Evolutionary conservation across 2,888 invertebrate species (phyloP).

Genomic region (Pyrochroa serraticornis): DNA sequence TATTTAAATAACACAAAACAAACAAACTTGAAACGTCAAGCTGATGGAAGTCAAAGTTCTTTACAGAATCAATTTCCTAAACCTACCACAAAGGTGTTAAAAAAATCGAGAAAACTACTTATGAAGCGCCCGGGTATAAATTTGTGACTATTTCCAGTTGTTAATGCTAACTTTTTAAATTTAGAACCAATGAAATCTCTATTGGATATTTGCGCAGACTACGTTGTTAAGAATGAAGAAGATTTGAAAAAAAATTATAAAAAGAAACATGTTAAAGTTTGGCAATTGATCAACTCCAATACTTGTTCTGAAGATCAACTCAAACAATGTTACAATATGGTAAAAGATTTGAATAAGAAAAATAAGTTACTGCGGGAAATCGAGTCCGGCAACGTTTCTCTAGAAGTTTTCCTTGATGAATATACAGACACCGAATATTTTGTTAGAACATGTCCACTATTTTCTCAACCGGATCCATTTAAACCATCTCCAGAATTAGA

Average conservation of each 20-base stretch:
- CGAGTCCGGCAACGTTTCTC: conserved; percentile 48
- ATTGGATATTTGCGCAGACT: conserved; percentile 49
- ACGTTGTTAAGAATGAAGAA: conserved; percentile 45
- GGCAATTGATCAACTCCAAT: conserved; percentile 50
- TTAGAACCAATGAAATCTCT: conserved; percentile 35
- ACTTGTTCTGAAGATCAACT: conserved; percentile 32
- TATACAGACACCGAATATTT: conserved; percentile 49
- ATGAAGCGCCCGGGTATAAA: not conserved
- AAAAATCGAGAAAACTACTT: conserved; percentile 1
- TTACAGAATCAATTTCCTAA: too few relatives aligned
- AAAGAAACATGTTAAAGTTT: conserved; percentile 46
- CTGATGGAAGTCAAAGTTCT: not conserved
- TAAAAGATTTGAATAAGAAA: conserved; percentile 53
- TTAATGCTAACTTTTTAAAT: not conserved
- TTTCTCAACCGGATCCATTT: conserved; percentile 42
- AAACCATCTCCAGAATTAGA: conserved; percentile 21
- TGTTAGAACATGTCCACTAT: conserved; percentile 46
- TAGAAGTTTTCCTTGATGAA: conserved; percentile 47
- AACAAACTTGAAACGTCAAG: not conserved
- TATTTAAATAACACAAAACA: conserved; percentile 29
- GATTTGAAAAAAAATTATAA: conserved; percentile 45
- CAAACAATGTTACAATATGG: conserved; percentile 44
- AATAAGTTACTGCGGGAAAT: conserved; percentile 49
- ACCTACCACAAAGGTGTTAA: not conserved
- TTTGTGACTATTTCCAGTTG: not conserved